Conservation (phyloP, 1,140 invertebrate genomes). For the Zaprionus lachaisei region DNA sequence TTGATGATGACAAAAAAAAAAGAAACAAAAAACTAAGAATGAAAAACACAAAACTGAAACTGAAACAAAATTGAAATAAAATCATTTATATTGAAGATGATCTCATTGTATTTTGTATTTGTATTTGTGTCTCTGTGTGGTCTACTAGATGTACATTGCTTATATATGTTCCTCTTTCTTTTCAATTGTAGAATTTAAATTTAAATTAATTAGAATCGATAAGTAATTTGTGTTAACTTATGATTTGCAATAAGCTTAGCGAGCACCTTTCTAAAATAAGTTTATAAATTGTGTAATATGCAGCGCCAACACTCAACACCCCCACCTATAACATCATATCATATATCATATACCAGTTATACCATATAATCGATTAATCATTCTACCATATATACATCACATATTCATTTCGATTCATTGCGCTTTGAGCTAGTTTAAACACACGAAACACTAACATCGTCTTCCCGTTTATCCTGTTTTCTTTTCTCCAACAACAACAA, state of each 20-base stretch:
- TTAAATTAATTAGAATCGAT: constrained; percentile 6
- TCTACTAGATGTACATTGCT: constrained; percentile 23
- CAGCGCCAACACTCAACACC: constrained; percentile 31
- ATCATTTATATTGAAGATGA: constrained; percentile 49
- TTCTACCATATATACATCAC: constrained; percentile 4
- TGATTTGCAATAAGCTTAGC: constrained; percentile 31
- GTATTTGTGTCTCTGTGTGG: constrained; percentile 59
- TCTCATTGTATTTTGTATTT: constrained; percentile 45
- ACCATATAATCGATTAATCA: constrained; percentile 1
- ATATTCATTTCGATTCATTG: constrained; percentile 36
- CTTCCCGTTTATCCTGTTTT: constrained; percentile 38
- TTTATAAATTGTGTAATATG: constrained; percentile 7
- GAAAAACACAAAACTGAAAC: constrained; percentile 8
- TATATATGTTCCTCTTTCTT: constrained; percentile 7
- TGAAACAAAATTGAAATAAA: constrained; percentile 55
- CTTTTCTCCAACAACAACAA: constrained; percentile 45
- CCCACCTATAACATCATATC: not conserved
- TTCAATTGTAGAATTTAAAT: constrained; percentile 16
- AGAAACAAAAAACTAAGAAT: constrained; percentile 41
- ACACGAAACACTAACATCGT: constrained; percentile 73
- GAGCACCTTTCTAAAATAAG: constrained; percentile 8
- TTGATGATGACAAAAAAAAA: constrained; percentile 39
- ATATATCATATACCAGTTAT: not conserved
- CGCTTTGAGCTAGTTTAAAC: constrained; percentile 33
- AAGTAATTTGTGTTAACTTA: constrained; percentile 17